These are phyloP conservation scores for Characodon lateralis DNA, from an alignment of 2,797 vertebrate genomes.

Conservation along the genomic window DNA sequence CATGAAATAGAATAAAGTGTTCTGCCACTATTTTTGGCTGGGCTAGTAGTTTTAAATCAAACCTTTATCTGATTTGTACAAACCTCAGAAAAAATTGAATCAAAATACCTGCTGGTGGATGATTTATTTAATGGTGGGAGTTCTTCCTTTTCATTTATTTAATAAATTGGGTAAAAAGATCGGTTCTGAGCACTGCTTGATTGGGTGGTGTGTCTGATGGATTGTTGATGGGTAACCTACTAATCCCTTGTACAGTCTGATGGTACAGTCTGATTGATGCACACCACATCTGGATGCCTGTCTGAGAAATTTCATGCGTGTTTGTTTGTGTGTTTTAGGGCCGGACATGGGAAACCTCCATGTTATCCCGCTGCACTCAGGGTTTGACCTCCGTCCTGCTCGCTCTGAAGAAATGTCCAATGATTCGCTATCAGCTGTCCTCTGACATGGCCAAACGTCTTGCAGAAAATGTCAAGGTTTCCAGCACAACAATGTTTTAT, in stretches of 20 bases:
- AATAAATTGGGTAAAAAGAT: not conserved
- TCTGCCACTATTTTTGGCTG: not conserved
- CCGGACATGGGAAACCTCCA: conserved; percentile 88
- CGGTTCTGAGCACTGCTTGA: not conserved
- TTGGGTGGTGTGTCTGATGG: not conserved
- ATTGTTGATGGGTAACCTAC: not conserved
- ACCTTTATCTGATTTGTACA: not conserved
- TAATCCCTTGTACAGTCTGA: not conserved
- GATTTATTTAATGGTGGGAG: not conserved
- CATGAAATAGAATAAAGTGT: not conserved
- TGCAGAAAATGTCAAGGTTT: conserved; percentile 92
- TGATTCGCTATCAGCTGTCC: conserved; percentile 96
- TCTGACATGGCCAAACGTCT: conserved; percentile 91
- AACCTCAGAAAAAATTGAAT: not conserved
- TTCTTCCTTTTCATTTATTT: not conserved
- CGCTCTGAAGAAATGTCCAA: conserved; percentile 96
- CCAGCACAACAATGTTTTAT: not conserved
- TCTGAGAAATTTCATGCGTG: not conserved
- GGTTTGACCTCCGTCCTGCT: conserved; percentile 93
- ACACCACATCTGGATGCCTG: not conserved
- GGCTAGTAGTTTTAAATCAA: not conserved
- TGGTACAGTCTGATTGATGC: not conserved
- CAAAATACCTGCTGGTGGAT: not conserved
- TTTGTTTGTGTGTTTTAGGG: conserved; percentile 76
- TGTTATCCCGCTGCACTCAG: conserved; percentile 89